Base-by-base conservation (phyloP, 2,888 invertebrate species). In the Caenorhabditis imperialis region DNA sequence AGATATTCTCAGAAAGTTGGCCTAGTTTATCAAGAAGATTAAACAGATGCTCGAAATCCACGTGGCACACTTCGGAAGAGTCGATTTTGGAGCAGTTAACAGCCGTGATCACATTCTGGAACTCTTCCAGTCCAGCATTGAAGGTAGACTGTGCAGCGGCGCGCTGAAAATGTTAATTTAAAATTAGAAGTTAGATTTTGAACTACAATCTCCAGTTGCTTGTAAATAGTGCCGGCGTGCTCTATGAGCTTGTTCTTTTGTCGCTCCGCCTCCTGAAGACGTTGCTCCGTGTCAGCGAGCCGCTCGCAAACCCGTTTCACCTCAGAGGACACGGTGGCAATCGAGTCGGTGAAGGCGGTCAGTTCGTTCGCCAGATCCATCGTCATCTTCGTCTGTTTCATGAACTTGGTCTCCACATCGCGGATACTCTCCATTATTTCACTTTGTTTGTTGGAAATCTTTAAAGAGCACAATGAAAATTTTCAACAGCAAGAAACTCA, bases 331-430 rank as follows among this genome's bases (percentile, higher is more conserved):
- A 51, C 8, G 7, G 23, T 23, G 38, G 51, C 37, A 3, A 51
- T 16, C 22, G 51, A 35, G 2, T 51, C 38, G 25, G 38, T 22
- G 51, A 51, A 51, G 1, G 8, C 16, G n/a, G 35, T n/a, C 51
- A 51, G 38, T 14, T 51, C 51, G 16, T 51, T 51, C 25, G 51
- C 25, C 51, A 37, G 16, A 16, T 20, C 38, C 3, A 38, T n/a
- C 23, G 22, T 16, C 16, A n/a, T 37, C 16, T 23, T 7, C 37
- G 35, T 5, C 12, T 51, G 51, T 10, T 51, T 51, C 25, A 14
- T 25, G 14, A 51, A 25, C 25, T 51, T 51, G 7, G 25, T 51
- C 38, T 51, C 51, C 6, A 51, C 51, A n/a, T 51, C 38, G n/a
- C 10, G n/a, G 10, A 51, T 35, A n/a, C 20, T 51, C 12, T 51